Base-by-base conservation (phyloP, 2,888 invertebrate species). In the Oscheius myriophilus region DNA sequence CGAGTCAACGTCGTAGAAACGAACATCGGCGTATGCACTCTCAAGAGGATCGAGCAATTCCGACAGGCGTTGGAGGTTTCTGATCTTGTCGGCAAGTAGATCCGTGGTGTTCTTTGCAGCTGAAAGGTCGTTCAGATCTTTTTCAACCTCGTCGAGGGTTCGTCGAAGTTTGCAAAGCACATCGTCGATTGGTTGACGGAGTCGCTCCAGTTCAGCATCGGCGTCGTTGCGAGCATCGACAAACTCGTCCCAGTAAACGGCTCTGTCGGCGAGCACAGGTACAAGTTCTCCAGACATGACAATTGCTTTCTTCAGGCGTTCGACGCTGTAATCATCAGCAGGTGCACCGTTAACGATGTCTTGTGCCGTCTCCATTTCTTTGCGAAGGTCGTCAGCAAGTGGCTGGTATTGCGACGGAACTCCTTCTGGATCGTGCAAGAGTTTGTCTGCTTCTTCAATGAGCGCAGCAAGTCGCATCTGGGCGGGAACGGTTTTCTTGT, bases 1-100 rank as follows among this genome's bases (percentile, higher is more conserved):
- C 51, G 76, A 70, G 49, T 82, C 81, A 12, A 78, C 78, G 49
- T 83, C 80, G 64, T 79, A 70, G 75, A 82, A 82, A 61, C 82
- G 79, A 23, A 81, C 80, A 61, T 81, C 80, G 18, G 78, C 74
- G 62, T 81, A 77, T 18, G 80, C 79, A 59, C 71, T 79, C 55
- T 77, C 83, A 42, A 81, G 75, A 58, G 81, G 81, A 63, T 82
- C 70, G 21, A 82, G 70, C 53, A 72, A 69, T 63, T 82, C 78
- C 33, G 78, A 78, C 42, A 82, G 72, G 25, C 71, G 69, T 69
- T 80, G 78, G 70, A 82, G 70, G 49, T 71, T 68, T 49, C 51
- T 53, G 43, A 73, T 72, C 46, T 69, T 73, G 41, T 63, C 71
- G 51, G 71, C 67, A 41, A 79, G 72, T 23, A 69, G 64, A 51